These are phyloP conservation scores for Tanytarsus gracilentus DNA, from an alignment of 2,888 invertebrate genomes.

Conservation along the genomic window DNA sequence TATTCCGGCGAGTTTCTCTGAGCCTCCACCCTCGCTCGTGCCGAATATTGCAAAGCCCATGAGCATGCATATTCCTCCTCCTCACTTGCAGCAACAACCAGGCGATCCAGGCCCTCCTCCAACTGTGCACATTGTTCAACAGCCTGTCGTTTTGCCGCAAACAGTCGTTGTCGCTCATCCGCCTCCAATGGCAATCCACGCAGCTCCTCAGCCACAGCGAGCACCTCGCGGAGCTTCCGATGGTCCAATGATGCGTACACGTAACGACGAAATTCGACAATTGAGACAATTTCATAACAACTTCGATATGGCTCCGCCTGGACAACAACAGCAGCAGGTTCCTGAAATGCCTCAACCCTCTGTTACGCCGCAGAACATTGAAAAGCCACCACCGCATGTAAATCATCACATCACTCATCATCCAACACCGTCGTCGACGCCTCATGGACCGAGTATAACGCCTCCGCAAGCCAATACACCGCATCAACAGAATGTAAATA, in stretches of 20 bases:
- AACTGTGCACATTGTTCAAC: constrained; percentile 26
- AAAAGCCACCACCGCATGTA: too few species aligned
- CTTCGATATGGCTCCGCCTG: constrained; percentile 56
- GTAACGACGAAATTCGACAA: constrained; percentile 46
- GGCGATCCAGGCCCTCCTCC: constrained; percentile 29
- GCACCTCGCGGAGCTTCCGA: too few species aligned
- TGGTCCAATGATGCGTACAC: constrained; percentile 31
- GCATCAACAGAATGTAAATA: constrained; percentile 11
- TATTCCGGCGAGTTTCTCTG: constrained; percentile 28
- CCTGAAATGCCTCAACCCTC: constrained; percentile 30
- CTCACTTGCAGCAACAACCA: not conserved
- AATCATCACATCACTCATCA: constrained; percentile 33
- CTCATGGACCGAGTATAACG: constrained; percentile 28
- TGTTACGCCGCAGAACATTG: too few species aligned
- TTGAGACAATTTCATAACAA: constrained; percentile 71
- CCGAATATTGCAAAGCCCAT: constrained; percentile 3
- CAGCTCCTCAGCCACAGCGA: constrained; percentile 37
- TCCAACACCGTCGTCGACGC: constrained; percentile 32
- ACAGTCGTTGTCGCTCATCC: constrained; percentile 8
- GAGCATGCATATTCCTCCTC: not conserved
- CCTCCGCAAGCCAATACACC: constrained; percentile 15
- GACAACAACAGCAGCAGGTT: constrained; percentile 32
- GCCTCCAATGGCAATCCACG: constrained; percentile 33
- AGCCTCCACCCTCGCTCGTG: not conserved
- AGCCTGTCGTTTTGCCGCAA: constrained; percentile 27